Conservation (phyloP, 2,113 vertebrate genomes). For the Saccopteryx leptura region DNA sequence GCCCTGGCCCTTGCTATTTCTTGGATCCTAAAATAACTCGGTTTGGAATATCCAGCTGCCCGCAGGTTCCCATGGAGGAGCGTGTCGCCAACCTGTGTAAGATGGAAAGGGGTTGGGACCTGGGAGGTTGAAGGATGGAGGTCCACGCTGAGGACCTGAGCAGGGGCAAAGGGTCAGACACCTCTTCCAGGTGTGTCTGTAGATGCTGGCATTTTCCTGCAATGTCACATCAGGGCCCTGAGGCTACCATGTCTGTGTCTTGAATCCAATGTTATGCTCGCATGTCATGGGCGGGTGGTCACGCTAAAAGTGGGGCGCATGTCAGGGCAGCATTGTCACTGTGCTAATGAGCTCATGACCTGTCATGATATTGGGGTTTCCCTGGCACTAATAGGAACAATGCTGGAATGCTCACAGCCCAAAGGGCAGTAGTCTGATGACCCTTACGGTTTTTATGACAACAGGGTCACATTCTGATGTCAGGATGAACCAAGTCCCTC, state of each 20-base stretch:
- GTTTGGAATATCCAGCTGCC: conserved; percentile 78
- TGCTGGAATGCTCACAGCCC: neutral
- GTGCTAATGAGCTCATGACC: neutral
- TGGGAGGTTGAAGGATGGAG: neutral
- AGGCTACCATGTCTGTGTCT: neutral
- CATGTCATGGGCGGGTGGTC: neutral
- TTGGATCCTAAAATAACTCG: conserved; percentile 75
- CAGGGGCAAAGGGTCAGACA: neutral
- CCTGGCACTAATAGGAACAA: neutral
- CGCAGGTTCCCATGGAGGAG: conserved; percentile 62
- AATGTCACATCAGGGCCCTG: neutral
- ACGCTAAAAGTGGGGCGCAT: neutral
- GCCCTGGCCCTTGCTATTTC: conserved; percentile 66
- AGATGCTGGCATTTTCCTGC: neutral
- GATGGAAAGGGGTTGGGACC: neutral
- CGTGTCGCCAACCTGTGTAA: conserved; percentile 71
- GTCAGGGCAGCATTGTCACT: neutral
- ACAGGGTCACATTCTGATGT: neutral
- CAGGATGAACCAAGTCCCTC: neutral
- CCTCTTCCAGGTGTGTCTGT: neutral
- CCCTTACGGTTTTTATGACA: neutral
- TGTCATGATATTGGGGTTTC: neutral
- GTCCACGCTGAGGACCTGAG: neutral
- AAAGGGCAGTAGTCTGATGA: neutral
- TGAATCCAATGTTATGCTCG: neutral